These are phyloP conservation scores for Microctonus brassicae DNA, from an alignment of 2,888 invertebrate genomes.

Conservation along the genomic window DNA sequence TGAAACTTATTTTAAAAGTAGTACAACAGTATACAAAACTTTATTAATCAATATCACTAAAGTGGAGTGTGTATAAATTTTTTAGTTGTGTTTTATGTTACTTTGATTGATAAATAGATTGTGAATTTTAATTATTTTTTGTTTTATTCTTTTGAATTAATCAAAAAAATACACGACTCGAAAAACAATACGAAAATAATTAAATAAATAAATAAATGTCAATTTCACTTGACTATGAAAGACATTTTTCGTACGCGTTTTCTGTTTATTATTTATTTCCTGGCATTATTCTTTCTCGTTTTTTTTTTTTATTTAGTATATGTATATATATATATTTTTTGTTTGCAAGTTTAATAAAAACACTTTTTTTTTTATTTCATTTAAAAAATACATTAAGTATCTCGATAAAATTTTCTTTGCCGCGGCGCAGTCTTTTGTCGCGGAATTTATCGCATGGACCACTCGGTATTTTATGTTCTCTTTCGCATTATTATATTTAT, in stretches of 20 bases:
- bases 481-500: background rate
- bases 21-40: slow-evolving; percentile 22
- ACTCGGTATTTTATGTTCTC: background rate
- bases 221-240: slow-evolving; percentile 18
- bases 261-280: background rate
- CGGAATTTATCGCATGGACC: slow-evolving; percentile 3
- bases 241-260: background rate
- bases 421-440: slow-evolving; percentile 12
- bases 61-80: background rate
- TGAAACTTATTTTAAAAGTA: background rate
- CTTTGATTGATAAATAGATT: background rate
- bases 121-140: background rate
- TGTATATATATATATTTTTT: no score
- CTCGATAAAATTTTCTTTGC: slow-evolving; percentile 18
- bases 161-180: background rate
- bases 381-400: slow-evolving; percentile 43
- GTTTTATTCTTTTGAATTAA: background rate
- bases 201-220: background rate
- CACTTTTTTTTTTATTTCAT: slow-evolving; percentile 12
- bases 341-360: slow-evolving; percentile 15
- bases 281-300: background rate
- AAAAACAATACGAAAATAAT: background rate
- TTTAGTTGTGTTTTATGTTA: background rate
- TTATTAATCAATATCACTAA: slow-evolving; percentile 15
- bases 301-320: background rate